phyloP scores from a whole-genome alignment of 2,797 vertebrate species.

The Tangara arthus region DNA sequence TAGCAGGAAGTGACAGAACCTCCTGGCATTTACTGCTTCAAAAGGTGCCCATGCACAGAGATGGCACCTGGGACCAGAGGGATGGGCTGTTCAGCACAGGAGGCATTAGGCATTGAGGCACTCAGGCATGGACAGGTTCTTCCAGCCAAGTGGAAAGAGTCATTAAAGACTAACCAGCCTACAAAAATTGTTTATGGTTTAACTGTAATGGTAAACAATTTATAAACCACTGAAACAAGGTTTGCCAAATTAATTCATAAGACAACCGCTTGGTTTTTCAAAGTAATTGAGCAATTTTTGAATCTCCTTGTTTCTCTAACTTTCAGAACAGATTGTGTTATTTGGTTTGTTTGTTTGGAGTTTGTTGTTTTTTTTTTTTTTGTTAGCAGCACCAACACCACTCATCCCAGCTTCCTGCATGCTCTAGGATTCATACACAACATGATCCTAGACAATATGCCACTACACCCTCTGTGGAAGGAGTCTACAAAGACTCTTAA shows the following conservation, averaged over 20 bases:
- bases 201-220: background rate
- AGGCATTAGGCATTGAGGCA: background rate
- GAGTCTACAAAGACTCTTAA: background rate
- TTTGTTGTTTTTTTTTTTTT: background rate
- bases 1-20: slow-evolving; percentile 50
- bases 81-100: background rate
- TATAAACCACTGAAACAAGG: background rate
- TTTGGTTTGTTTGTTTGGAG: background rate
- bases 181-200: background rate
- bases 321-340: background rate
- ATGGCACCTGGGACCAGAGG: background rate
- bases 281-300: background rate
- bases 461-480: background rate
- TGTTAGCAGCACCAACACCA: background rate
- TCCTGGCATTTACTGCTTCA: slow-evolving; percentile 60
- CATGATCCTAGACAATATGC: background rate
- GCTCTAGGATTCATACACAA: background rate
- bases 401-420: background rate
- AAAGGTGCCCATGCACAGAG: slow-evolving; percentile 63
- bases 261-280: background rate
- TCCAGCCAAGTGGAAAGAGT: background rate
- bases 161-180: background rate
- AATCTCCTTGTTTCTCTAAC: background rate
- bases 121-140: background rate
- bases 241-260: background rate